These are phyloP conservation scores for Papilio aristodemus DNA, from an alignment of 1,140 invertebrate genomes.

Conservation along the genomic window DNA sequence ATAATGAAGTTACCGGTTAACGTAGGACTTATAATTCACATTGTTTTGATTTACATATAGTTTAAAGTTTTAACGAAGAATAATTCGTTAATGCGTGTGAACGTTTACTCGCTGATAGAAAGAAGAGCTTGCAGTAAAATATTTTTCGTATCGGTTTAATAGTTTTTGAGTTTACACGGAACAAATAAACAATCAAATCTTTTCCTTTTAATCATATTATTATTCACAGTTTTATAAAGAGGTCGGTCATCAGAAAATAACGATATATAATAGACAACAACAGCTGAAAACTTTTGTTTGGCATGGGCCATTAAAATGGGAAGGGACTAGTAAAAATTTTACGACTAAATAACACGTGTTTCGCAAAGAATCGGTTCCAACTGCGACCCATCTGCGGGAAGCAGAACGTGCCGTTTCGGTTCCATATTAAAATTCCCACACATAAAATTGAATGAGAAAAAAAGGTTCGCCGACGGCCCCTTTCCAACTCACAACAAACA, in stretches of 20 bases:
- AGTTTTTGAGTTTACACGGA: too few relatives aligned
- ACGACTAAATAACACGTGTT: conserved; percentile 56
- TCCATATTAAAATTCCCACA: conserved; percentile 76
- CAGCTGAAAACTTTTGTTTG: conserved; percentile 22
- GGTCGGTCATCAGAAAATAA: neutral
- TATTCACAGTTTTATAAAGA: too few relatives aligned
- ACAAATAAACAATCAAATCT: too few relatives aligned
- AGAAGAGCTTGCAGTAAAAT: too few relatives aligned
- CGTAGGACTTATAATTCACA: too few relatives aligned
- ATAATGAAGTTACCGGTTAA: too few relatives aligned
- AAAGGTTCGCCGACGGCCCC: conserved; percentile 65
- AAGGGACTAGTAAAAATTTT: conserved; percentile 25
- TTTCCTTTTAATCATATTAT: too few relatives aligned
- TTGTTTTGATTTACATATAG: too few relatives aligned
- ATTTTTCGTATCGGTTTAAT: too few relatives aligned
- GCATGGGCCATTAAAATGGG: conserved; percentile 24
- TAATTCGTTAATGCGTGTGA: too few relatives aligned
- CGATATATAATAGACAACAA: conserved; percentile 1
- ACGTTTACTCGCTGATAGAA: too few relatives aligned
- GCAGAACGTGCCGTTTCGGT: conserved; percentile 72
- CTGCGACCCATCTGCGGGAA: conserved; percentile 67
- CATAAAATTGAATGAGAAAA: conserved; percentile 73
- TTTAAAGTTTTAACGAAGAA: too few relatives aligned
- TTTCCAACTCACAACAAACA: conserved; percentile 74
- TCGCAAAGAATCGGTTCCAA: conserved; percentile 59